phyloP scores from a whole-genome alignment of 2,888 invertebrate species.

The Oscheius sp. region DNA sequence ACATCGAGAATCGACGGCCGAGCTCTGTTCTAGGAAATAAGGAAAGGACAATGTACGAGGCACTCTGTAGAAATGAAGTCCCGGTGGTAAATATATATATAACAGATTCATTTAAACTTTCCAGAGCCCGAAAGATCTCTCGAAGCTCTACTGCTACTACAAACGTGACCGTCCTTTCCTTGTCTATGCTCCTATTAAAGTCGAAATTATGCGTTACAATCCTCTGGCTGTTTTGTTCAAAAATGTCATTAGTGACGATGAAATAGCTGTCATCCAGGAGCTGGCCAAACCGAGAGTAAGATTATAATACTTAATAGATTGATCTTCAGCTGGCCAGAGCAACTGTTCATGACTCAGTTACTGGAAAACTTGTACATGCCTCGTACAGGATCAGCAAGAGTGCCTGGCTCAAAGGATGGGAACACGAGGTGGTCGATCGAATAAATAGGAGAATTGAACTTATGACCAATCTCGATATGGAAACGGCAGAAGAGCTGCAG shows the following conservation, averaged over 20 bases:
- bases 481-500: constrained; percentile 93
- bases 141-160: constrained; percentile 69
- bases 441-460: constrained; percentile 83
- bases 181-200: constrained; percentile 69
- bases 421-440: constrained; percentile 80
- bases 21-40: constrained; percentile 65
- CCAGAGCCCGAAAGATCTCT: constrained; percentile 61
- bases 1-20: constrained; percentile 62
- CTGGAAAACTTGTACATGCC: constrained; percentile 82
- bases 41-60: constrained; percentile 75
- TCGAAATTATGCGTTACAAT: constrained; percentile 67
- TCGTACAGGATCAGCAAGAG: constrained; percentile 78
- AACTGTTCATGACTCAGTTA: constrained; percentile 74
- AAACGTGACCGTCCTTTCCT: constrained; percentile 69
- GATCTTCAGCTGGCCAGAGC: constrained; percentile 64
- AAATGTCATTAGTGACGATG: constrained; percentile 85
- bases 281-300: constrained; percentile 82
- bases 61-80: constrained; percentile 76
- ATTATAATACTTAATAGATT: not conserved
- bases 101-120: constrained; percentile 8
- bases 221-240: constrained; percentile 69
- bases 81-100: constrained; percentile 69
- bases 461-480: constrained; percentile 86
- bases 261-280: constrained; percentile 85
- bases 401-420: constrained; percentile 88